Conservation (phyloP, 2,113 vertebrate species). For the Stegostoma tigrinum region DNA sequence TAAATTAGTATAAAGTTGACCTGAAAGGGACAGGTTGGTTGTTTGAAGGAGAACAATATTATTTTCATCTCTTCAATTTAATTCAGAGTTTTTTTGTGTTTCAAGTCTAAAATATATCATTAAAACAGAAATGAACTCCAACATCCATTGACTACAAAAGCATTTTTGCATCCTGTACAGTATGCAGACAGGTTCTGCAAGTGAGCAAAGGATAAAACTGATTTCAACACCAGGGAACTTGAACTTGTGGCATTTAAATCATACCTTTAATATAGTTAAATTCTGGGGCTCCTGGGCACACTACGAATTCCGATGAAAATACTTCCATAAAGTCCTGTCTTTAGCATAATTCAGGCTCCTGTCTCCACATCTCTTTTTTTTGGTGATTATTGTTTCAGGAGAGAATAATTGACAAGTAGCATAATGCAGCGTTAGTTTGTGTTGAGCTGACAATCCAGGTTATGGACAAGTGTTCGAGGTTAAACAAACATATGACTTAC, state of each 20-base stretch:
- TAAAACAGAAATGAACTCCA: not conserved
- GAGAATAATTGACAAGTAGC: not conserved
- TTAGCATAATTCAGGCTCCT: not conserved
- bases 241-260: not conserved
- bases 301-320: not conserved
- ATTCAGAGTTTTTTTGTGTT: not conserved
- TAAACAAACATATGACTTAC: not conserved
- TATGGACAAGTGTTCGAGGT: not conserved
- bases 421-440: not conserved
- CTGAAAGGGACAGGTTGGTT: not conserved
- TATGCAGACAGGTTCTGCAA: not conserved
- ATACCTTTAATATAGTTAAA: not conserved
- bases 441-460: not conserved
- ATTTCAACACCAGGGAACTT: not conserved
- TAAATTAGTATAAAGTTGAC: not conserved
- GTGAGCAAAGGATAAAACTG: not conserved
- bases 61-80: slow-evolving; percentile 18
- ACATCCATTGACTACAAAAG: not conserved
- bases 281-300: not conserved
- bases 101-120: not conserved
- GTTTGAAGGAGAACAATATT: not conserved
- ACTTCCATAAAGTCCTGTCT: not conserved
- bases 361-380: not conserved
- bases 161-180: not conserved
- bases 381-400: not conserved